These are phyloP conservation scores for Xylocampa areola DNA, from an alignment of 2,888 invertebrate species.

Conservation along the genomic window DNA sequence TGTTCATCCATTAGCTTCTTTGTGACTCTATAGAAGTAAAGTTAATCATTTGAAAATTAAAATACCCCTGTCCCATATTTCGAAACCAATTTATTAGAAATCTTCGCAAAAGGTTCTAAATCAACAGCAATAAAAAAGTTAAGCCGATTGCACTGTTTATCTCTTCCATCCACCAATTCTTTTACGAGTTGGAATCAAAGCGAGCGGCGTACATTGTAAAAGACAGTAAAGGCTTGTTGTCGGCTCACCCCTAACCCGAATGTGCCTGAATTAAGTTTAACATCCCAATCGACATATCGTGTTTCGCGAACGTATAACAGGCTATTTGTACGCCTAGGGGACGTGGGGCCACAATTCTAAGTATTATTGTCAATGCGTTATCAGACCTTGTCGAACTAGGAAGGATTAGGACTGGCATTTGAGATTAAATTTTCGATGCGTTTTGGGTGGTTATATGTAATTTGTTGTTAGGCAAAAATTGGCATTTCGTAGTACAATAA, in stretches of 20 bases:
- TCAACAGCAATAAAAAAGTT: conserved; percentile 17
- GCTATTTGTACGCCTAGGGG: conserved; percentile 77
- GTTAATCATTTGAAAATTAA: too few relatives aligned
- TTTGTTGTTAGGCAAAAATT: too few relatives aligned
- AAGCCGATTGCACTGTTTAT: conserved; percentile 18
- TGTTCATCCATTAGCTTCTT: too few relatives aligned
- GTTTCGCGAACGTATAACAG: conserved; percentile 76
- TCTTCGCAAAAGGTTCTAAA: background rate
- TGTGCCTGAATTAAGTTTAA: conserved; percentile 89
- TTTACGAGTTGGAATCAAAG: conserved; percentile 74
- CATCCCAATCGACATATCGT: conserved; percentile 88
- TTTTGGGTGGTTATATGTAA: background rate
- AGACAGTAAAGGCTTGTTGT: conserved; percentile 81
- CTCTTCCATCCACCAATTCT: conserved; percentile 36
- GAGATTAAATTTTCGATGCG: conserved; percentile 1
- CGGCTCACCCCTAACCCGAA: conserved; percentile 81
- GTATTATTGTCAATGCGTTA: conserved; percentile 71
- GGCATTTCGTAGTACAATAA: too few relatives aligned
- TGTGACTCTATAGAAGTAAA: too few relatives aligned
- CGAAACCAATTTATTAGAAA: background rate
- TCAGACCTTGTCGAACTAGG: conserved; percentile 32
- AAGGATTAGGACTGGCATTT: conserved; percentile 16
- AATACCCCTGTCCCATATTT: too few relatives aligned
- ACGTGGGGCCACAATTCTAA: conserved; percentile 64
- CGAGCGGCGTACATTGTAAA: conserved; percentile 74